phyloP scores from a whole-genome alignment of 2,113 vertebrate species.

The Dendropsophus ebraccatus region DNA sequence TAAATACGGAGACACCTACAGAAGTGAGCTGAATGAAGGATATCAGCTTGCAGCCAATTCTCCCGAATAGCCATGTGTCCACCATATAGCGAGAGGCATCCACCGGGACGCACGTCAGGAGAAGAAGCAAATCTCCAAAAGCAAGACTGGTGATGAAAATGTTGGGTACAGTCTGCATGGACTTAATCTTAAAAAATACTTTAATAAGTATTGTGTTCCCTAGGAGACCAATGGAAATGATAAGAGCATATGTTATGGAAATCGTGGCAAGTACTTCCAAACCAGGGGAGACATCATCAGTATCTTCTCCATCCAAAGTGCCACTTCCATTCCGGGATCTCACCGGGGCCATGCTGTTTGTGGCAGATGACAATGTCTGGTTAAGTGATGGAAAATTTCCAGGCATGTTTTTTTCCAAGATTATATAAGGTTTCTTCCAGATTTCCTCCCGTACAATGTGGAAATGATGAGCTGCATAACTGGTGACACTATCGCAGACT shows the following conservation, averaged over 20 bases:
- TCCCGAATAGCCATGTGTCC: slow-evolving; percentile 81
- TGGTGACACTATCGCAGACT: slow-evolving; percentile 59
- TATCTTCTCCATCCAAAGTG: slow-evolving; percentile 62
- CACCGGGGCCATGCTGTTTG: slow-evolving; percentile 67
- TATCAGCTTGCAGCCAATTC: slow-evolving; percentile 79
- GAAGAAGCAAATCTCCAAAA: slow-evolving; percentile 79
- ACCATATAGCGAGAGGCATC: slow-evolving; percentile 77
- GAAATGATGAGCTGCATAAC: slow-evolving; percentile 60
- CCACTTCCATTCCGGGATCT: slow-evolving; percentile 68
- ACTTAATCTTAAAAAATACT: slow-evolving; percentile 82
- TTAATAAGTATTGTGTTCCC: slow-evolving; percentile 82
- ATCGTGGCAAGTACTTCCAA: slow-evolving; percentile 74
- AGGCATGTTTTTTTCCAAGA: slow-evolving; percentile 67
- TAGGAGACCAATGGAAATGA: slow-evolving; percentile 81
- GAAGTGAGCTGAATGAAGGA: slow-evolving; percentile 82
- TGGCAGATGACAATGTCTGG: slow-evolving; percentile 67
- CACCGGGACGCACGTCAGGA: slow-evolving; percentile 79
- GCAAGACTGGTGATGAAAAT: slow-evolving; percentile 83
- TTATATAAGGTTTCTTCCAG: slow-evolving; percentile 58
- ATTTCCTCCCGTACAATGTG: slow-evolving; percentile 63
- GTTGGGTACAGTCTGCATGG: slow-evolving; percentile 82
- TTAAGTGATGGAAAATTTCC: slow-evolving; percentile 68
- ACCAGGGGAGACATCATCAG: slow-evolving; percentile 71
- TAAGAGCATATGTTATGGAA: slow-evolving; percentile 74
- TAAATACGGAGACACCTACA: slow-evolving; percentile 82